Evolutionary conservation across 2,797 vertebrate genomes (phyloP).

Genomic region (Chelon auratus): DNA sequence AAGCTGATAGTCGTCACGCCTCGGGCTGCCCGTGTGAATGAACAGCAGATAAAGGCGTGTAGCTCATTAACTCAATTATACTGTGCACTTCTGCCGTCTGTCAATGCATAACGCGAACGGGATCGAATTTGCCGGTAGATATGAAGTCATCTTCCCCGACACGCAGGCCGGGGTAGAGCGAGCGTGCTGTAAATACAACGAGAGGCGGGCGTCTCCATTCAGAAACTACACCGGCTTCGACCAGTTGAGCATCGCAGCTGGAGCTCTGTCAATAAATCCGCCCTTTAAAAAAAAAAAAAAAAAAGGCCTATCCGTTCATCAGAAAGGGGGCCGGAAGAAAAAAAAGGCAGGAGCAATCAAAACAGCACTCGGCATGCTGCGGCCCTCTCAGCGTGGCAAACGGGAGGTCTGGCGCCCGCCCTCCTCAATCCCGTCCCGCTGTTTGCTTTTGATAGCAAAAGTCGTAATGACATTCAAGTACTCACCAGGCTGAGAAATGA

Average conservation of each 20-base stretch:
- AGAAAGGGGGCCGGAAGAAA: slow-evolving; percentile 27
- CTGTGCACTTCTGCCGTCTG: slow-evolving; percentile 59
- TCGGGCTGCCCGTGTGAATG: slow-evolving; percentile 66
- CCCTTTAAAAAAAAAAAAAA: slow-evolving; percentile 20
- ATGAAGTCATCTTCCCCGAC: slow-evolving; percentile 49
- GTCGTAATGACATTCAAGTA: slow-evolving; percentile 75
- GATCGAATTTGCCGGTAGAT: slow-evolving; percentile 54
- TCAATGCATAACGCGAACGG: slow-evolving; percentile 54
- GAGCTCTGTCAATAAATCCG: slow-evolving; percentile 52
- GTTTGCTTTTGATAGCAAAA: slow-evolving; percentile 70
- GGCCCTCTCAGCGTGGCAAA: slow-evolving; percentile 36
- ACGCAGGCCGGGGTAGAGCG: slow-evolving; percentile 20
- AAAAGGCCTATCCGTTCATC: slow-evolving; percentile 14
- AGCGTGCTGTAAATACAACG: slow-evolving; percentile 38
- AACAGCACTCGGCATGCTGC: slow-evolving; percentile 52
- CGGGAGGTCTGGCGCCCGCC: slow-evolving; percentile 32
- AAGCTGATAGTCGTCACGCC: slow-evolving; percentile 71
- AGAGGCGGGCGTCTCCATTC: slow-evolving; percentile 22
- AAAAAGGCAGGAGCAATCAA: slow-evolving; percentile 48
- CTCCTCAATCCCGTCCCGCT: slow-evolving; percentile 57
- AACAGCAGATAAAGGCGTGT: slow-evolving; percentile 73
- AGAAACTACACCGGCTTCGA: slow-evolving; percentile 36
- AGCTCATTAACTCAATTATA: slow-evolving; percentile 79
- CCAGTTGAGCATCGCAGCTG: slow-evolving; percentile 37
- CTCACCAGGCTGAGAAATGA: slow-evolving; percentile 68